Evolutionary conservation across 2,113 vertebrate species (phyloP), one percentile per base, ranked within the genome.

Genomic region (Aphyosemion australe): DNA sequence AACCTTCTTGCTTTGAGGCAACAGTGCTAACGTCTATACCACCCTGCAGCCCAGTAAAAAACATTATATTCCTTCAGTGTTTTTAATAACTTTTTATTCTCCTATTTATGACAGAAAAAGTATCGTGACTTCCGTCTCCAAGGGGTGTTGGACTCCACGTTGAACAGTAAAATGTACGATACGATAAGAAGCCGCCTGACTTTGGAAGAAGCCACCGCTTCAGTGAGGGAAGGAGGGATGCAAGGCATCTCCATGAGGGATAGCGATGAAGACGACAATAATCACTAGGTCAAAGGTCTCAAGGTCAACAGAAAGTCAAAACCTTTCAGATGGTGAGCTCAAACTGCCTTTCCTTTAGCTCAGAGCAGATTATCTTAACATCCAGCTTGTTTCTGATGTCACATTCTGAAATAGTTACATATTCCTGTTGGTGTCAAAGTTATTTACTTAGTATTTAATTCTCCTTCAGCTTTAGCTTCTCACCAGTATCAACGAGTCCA

Each of bases 81-180:
- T 20, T 69, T 2, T 58, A 8, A 16, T 34, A 31, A 43, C 1
- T 12, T 7, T 70, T 73, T 5, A 0, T 66, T 57, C 2, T 63
- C 58, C 21, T 67, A 3, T 64, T 64, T 58, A 10, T 37, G 20
- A 43, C 9, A 99, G 97, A 99, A 99, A 94, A 96, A 94, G n/a
- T 99, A 98, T 79, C 93, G 97, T 32, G 97, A 99, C 90, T 99
- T 99, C 90, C 94, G 97, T 79, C 95, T 99, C 73, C 97, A 99
- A 93, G 97, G 97, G 0, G 97, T 99, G n/a, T 91, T 97, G 90
- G 97, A 99, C 93, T 98, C 96, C n/a, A 99, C 97, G 15, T 81
- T 99, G 62, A 98, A 98, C 93, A 98, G 94, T 89, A 99, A 99
- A 94, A 98, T 97, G 88, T 99, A 99, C 0, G 97, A 99, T 60